A percentile compares a stretch with the other conserved stretches of the same genome.
Evolutionary conservation across 2,113 vertebrate species (phyloP).

Genomic region (Xiphias gladius): DNA sequence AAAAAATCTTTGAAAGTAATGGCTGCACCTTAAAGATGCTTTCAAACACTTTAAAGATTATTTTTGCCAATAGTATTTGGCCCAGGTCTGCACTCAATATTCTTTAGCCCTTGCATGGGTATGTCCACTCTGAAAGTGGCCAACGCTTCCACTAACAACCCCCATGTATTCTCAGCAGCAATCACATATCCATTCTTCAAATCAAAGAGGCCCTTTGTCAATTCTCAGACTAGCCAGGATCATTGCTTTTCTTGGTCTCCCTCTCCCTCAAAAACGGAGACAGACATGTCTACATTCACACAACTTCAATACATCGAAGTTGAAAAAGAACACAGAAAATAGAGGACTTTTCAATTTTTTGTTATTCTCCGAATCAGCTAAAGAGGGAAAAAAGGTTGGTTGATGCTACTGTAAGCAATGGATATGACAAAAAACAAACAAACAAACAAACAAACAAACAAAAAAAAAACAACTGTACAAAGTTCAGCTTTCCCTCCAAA

Average conservation of each 20-base stretch:
- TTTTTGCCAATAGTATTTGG: slow-evolving; percentile 47
- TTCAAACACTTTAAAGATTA: neutral
- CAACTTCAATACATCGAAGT: slow-evolving; percentile 52
- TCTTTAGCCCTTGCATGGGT: slow-evolving; percentile 76
- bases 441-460: slow-evolving; percentile 23
- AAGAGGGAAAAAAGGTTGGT: slow-evolving; percentile 32
- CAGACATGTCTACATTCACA: slow-evolving; percentile 57
- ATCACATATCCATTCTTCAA: slow-evolving; percentile 33
- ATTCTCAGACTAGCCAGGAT: slow-evolving; percentile 1
- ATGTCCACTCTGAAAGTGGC: slow-evolving; percentile 22
- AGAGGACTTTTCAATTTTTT: slow-evolving; percentile 25
- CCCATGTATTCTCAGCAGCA: slow-evolving; percentile 59
- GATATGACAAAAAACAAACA: slow-evolving; percentile 54
- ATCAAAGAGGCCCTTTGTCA: slow-evolving; percentile 27
- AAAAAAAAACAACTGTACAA: slow-evolving; percentile 70
- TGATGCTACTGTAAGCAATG: slow-evolving; percentile 70
- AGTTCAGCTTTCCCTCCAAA: slow-evolving; percentile 58
- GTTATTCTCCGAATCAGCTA: slow-evolving; percentile 16
- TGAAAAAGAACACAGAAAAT: slow-evolving; percentile 43
- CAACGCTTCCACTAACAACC: slow-evolving; percentile 26
- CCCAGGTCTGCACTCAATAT: slow-evolving; percentile 65
- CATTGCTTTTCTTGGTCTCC: slow-evolving; percentile 17
- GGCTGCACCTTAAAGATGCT: neutral
- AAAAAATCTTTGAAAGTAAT: neutral
- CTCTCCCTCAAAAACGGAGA: slow-evolving; percentile 48